Conservation (phyloP, 2,797 vertebrate genomes). For the Poecilia velifera region DNA sequence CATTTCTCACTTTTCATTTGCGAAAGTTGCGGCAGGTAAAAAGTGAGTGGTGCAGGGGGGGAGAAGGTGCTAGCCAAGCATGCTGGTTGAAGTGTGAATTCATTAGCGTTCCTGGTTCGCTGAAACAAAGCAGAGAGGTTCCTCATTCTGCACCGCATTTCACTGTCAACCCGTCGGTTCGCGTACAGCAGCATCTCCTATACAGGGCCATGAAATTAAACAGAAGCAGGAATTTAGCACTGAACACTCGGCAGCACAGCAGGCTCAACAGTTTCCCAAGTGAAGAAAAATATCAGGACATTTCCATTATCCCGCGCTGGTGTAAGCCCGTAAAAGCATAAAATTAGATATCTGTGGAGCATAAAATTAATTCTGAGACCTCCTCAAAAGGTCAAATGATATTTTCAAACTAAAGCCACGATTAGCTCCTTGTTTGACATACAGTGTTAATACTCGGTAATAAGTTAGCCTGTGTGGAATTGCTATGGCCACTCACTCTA, state of each 20-base stretch:
- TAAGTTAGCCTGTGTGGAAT: conserved; percentile 76
- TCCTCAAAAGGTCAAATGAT: conserved; percentile 79
- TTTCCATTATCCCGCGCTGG: conserved; percentile 76
- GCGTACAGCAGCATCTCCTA: conserved; percentile 32
- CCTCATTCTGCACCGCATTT: conserved; percentile 30
- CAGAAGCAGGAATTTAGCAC: conserved; percentile 47
- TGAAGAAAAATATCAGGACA: conserved; percentile 64
- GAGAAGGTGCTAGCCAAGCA: conserved; percentile 62
- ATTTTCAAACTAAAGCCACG: conserved; percentile 76
- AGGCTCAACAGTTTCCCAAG: conserved; percentile 52
- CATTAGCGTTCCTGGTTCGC: conserved; percentile 58
- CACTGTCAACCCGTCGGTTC: conserved; percentile 30
- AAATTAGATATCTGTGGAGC: conserved; percentile 80
- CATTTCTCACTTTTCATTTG: conserved; percentile 77
- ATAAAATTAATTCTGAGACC: conserved; percentile 80
- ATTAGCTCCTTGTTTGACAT: conserved; percentile 79
- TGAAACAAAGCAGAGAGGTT: conserved; percentile 38
- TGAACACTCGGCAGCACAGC: conserved; percentile 40
- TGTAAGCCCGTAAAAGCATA: conserved; percentile 77
- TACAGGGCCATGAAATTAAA: conserved; percentile 46
- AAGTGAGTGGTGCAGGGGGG: conserved; percentile 25
- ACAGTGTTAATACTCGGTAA: conserved; percentile 71
- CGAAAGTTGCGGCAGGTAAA: conserved; percentile 67
- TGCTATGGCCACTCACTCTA: conserved; percentile 75
- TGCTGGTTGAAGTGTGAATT: conserved; percentile 60